phyloP scores from a whole-genome alignment of 2,888 invertebrate species.

The Drosophila parthenogenetica region DNA sequence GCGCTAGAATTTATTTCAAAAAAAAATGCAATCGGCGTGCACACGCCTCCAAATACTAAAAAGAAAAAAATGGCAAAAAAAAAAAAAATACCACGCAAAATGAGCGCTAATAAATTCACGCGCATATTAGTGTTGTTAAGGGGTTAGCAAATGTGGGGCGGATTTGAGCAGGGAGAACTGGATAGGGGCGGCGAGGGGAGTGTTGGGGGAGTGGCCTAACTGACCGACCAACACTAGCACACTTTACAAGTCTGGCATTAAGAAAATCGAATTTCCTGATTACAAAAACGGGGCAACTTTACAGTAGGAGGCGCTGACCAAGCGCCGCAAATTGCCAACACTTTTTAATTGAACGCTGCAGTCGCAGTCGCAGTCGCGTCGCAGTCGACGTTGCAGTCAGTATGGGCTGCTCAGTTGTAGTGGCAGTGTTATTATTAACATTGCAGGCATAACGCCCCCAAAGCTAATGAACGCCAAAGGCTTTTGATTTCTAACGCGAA shows the following conservation, averaged over 20 bases:
- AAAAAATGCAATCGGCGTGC: slow-evolving; percentile 75
- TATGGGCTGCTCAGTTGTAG: slow-evolving; percentile 1
- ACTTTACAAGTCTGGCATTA: slow-evolving; percentile 64
- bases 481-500: slow-evolving; percentile 76
- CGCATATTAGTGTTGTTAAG: slow-evolving; percentile 65
- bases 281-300: slow-evolving; percentile 55
- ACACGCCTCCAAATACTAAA: slow-evolving; percentile 68
- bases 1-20: slow-evolving; percentile 79
- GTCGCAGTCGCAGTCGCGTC: slow-evolving; percentile 20
- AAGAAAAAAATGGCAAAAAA: neutral
- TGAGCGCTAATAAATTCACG: slow-evolving; percentile 80
- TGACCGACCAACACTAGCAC: slow-evolving; percentile 5
- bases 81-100: slow-evolving; percentile 43
- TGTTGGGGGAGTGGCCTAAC: neutral
- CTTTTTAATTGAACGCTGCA: slow-evolving; percentile 73
- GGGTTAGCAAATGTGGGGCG: neutral
- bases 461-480: slow-evolving; percentile 83
- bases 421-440: slow-evolving; percentile 63
- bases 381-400: slow-evolving; percentile 16
- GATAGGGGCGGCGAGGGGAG: neutral
- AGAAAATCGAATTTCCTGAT: slow-evolving; percentile 84
- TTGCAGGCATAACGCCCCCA: slow-evolving; percentile 78
- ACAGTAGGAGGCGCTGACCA: slow-evolving; percentile 45
- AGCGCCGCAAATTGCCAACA: slow-evolving; percentile 77
- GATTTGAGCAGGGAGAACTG: no score